These are phyloP conservation scores for Pseudorectes ferrugineus DNA, from an alignment of 2,113 vertebrate genomes.

Conservation along the genomic window DNA sequence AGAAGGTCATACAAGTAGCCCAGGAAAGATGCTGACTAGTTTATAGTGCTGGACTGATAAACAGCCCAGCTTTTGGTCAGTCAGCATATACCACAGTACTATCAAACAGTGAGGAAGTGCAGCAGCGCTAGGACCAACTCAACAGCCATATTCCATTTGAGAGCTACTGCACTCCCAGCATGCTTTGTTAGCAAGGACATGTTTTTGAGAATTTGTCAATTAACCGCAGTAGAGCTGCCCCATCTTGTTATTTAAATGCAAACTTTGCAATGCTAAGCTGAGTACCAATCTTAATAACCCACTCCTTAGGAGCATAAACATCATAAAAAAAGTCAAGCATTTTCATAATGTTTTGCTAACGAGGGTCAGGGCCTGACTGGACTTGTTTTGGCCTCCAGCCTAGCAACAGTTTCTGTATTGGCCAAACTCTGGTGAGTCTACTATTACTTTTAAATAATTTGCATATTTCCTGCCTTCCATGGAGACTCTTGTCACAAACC, in stretches of 20 bases:
- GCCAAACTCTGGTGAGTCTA: not conserved
- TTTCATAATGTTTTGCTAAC: slow-evolving; percentile 27
- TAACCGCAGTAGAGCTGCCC: not conserved
- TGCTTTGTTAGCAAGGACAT: not conserved
- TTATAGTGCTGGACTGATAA: not conserved
- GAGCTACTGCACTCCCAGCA: not conserved
- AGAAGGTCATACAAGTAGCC: not conserved
- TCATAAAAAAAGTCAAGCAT: not conserved
- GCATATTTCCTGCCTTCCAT: not conserved
- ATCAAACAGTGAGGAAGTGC: not conserved
- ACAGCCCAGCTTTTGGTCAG: not conserved
- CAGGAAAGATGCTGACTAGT: not conserved
- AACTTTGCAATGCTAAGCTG: not conserved
- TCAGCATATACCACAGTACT: not conserved
- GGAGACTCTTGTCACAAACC: not conserved
- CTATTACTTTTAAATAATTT: not conserved
- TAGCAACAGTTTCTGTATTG: slow-evolving; percentile 48
- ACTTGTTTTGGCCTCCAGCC: slow-evolving; percentile 48
- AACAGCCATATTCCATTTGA: not conserved
- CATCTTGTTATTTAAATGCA: not conserved
- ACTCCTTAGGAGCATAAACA: not conserved
- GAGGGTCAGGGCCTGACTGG: slow-evolving; percentile 43
- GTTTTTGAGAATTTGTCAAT: not conserved
- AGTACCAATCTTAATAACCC: not conserved
- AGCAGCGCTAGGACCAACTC: not conserved